Evolutionary conservation across 2,113 vertebrate species (phyloP).

Genomic region (Phaetusa simplex): DNA sequence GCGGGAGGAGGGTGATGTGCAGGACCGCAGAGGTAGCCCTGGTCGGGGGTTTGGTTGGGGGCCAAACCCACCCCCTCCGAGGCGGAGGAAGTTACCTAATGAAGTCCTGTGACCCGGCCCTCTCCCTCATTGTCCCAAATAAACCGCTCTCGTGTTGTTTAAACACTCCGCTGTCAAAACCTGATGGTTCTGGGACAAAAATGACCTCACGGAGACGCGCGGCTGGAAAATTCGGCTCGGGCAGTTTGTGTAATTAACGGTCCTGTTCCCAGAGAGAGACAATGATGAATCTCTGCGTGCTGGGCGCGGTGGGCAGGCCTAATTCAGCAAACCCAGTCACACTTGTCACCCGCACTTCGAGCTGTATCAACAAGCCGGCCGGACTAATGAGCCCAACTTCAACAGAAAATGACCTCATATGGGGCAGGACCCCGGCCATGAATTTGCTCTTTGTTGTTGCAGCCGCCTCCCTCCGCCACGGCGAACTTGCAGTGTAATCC

Average conservation of each 20-base stretch:
- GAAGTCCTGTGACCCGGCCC: neutral
- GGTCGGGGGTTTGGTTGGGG: neutral
- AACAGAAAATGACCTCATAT: constrained; percentile 57
- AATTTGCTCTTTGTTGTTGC: constrained; percentile 41
- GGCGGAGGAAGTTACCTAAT: constrained; percentile 18
- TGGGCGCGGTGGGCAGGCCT: neutral
- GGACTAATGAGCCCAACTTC: constrained; percentile 51
- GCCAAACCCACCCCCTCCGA: neutral
- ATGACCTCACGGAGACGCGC: constrained; percentile 25
- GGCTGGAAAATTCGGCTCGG: neutral
- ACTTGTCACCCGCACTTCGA: constrained; percentile 68
- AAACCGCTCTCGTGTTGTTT: constrained; percentile 3
- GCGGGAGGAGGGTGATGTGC: neutral
- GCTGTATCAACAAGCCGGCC: constrained; percentile 28
- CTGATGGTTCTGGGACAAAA: neutral
- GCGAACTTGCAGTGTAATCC: neutral
- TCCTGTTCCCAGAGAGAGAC: constrained; percentile 37
- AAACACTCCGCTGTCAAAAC: neutral
- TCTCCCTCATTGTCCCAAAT: constrained; percentile 2
- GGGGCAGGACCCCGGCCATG: constrained; percentile 26
- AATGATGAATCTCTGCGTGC: constrained; percentile 8
- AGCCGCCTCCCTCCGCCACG: neutral
- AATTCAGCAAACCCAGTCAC: constrained; percentile 33
- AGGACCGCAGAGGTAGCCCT: neutral
- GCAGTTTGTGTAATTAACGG: constrained; percentile 30